Evolutionary conservation across 2,113 vertebrate species (phyloP), one percentile per base, ranked within the genome.

Genomic region (Herpetotheres cachinnans): DNA sequence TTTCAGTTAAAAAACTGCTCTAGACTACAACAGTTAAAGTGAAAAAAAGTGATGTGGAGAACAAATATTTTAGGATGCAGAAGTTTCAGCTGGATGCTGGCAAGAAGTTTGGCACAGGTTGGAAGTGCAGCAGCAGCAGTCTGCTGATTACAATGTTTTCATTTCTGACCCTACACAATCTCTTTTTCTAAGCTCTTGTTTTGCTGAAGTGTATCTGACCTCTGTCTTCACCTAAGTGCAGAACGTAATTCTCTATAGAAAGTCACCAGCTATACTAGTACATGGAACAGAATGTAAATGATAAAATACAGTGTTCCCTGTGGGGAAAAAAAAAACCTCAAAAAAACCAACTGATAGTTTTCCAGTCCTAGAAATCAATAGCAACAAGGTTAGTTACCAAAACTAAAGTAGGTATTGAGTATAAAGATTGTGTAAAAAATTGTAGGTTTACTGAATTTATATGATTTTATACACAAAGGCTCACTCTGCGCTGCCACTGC

Each of bases 191-290:
- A 79, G 27, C 10, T 83, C 46, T 70, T 83, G 55, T 90, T 85
- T 78, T 0, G 0, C 34, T 42, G 22, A 54, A 88, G 56, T 80
- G 4, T 21, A 40, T 80, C 82, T 93, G 92, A 85, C 78, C 78
- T 61, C 18, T 47, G 58, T 90, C 54, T 78, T 88, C 34, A 49
- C 46, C 13, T 49, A 79, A 76, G 40, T 46, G 56, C 18, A 70
- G 36, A 67, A 95, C 77, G 19, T 54, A 87, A 91, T 92, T 91
- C 56, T 86, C 72, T 79, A 16, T 26, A 83, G 56, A 82, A 89
- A 87, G 55, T 25, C 10, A 50, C 47, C 16, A 91, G 38, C 27
- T 56, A 8, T 13, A 74, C 16, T 5, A 50, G 32, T 66, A 44
- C 47, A 54, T 46, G 25, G 38, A 93, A 88, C 16, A 69, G 66